Evolutionary conservation across 35 echinoderm and acorn worm genomes (phyloP).

Genomic region (Amphiura filiformis): DNA sequence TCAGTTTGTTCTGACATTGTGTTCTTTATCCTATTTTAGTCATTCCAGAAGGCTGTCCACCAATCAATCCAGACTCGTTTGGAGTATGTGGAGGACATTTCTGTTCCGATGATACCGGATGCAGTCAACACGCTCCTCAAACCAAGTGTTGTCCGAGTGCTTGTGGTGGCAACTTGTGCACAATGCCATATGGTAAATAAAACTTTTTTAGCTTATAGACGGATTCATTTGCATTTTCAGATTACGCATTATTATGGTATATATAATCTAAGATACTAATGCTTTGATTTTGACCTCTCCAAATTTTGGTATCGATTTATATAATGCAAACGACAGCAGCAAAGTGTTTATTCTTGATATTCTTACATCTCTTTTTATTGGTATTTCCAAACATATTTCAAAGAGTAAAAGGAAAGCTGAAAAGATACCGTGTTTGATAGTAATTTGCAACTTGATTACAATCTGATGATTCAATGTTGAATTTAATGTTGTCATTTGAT

Average conservation of each 20-base stretch:
- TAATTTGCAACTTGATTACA: too few relatives aligned
- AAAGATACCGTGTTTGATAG: too few relatives aligned
- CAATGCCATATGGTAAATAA: background rate
- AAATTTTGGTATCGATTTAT: background rate
- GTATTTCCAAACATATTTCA: too few relatives aligned
- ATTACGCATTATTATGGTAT: background rate
- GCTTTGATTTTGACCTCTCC: background rate
- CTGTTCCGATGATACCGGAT: conserved; percentile 1
- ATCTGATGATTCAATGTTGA: background rate
- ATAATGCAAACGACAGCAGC: too few relatives aligned
- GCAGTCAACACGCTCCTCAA: background rate
- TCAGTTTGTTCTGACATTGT: too few relatives aligned
- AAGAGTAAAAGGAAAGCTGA: too few relatives aligned
- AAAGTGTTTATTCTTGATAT: too few relatives aligned
- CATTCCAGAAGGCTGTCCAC: conserved; percentile 20
- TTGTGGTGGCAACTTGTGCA: conserved; percentile 9
- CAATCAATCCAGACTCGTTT: background rate
- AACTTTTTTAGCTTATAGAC: conserved; percentile 3
- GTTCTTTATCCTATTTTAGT: too few relatives aligned
- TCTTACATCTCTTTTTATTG: too few relatives aligned
- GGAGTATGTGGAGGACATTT: background rate
- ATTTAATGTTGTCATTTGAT: background rate
- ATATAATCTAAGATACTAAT: background rate
- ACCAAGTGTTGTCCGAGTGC: conserved; percentile 43
- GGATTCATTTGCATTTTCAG: background rate